Evolutionary conservation across 2,888 invertebrate genomes (phyloP), one percentile per base, ranked within the genome.

Genomic region (Acleris literana): DNA sequence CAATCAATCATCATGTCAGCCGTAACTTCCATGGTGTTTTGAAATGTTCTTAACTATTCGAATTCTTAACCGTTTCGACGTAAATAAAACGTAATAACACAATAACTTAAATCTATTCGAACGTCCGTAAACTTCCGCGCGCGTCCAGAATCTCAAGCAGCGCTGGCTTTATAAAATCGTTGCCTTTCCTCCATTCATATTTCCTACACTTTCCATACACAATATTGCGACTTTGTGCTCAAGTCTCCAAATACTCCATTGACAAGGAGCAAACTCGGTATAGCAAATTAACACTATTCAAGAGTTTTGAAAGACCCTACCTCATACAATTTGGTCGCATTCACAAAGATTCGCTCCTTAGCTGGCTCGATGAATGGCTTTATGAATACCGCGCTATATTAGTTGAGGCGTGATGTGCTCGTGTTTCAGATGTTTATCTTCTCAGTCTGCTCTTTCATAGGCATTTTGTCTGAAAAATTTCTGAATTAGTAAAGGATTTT

Each of bases 271-370:
- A 87, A 91, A 91, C 90, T 92, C 90, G 90, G 91, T 90, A 92
- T 90, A 91, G 89, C 91, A 91, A 92, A 88, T 91, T 91, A 91
- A 91, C 92, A 92, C 92, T 92, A 92, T 92, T 92, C 92, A 92
- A 83, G 86, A 92, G 84, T 90, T 90, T 90, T 92, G 85, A 91
- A 92, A 92, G 91, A 91, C 91, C 90, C 90, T 87, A 90, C 89
- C 89, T 90, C 91, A 91, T 92, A 92, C 92, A 92, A 92, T 92
- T 92, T 92, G 90, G 91, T 89, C 86, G 92, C 88, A 92, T 92
- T 92, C 92, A 92, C 87, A 92, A 90, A 92, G 90, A 92, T 89
- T 88, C 89, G 86, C 90, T 90, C 87, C 92, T 92, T 88, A 90
- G 86, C 86, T 80, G 75, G 84, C 82, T 77, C 81, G 81, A 81